Evolutionary conservation across 2,113 vertebrate genomes (phyloP).

Genomic region (Phaetusa simplex): DNA sequence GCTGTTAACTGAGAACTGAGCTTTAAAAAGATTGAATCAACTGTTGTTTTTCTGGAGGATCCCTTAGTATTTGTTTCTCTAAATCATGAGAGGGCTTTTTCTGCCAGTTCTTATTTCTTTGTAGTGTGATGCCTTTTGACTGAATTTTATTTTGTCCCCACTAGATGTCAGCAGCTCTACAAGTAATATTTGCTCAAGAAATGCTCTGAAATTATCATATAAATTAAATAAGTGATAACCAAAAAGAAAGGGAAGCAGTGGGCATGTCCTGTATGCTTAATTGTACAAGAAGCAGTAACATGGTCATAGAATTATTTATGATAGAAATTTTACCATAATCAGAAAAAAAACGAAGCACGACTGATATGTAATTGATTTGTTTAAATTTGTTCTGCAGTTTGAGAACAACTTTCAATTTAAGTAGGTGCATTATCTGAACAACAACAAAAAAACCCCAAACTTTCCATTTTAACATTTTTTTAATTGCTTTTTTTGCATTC

Average conservation of each 20-base stretch:
- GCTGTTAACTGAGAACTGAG: background rate
- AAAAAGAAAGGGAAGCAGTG: background rate
- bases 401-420: background rate
- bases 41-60: background rate
- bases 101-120: background rate
- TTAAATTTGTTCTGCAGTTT: background rate
- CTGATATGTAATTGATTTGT: background rate
- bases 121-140: background rate
- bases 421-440: background rate
- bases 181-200: background rate
- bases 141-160: background rate
- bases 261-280: background rate
- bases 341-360: background rate
- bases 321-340: background rate
- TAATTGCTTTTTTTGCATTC: background rate
- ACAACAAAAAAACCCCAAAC: background rate
- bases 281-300: background rate
- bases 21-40: background rate
- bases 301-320: background rate
- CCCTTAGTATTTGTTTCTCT: background rate
- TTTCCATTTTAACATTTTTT: background rate
- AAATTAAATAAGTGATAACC: background rate
- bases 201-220: background rate
- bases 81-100: background rate
- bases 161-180: conserved; percentile 53